phyloP scores from a whole-genome alignment of 2,888 invertebrate species.

The Nephrotoma flavescens region DNA sequence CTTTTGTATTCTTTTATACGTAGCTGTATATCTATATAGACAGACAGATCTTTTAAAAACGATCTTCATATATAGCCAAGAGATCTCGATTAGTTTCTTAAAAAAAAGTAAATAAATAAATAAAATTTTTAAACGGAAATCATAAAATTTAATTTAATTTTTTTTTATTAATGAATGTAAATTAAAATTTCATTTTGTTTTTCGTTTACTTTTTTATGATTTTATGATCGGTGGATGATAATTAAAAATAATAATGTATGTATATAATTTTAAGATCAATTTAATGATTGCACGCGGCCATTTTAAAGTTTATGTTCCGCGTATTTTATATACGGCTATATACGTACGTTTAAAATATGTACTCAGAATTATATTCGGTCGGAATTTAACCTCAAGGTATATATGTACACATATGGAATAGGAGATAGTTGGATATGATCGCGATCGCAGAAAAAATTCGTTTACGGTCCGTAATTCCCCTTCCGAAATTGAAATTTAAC shows the following conservation, averaged over 20 bases:
- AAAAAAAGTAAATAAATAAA: background rate
- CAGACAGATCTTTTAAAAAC: background rate
- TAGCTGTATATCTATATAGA: background rate
- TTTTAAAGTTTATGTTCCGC: background rate
- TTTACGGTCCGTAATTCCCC: background rate
- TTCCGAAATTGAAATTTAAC: background rate
- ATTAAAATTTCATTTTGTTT: background rate
- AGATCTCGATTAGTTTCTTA: background rate
- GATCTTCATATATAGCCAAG: background rate
- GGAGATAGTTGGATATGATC: no score
- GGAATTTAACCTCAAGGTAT: no score
- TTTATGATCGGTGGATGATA: background rate
- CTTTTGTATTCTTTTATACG: background rate
- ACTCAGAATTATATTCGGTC: background rate
- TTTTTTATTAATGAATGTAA: background rate
- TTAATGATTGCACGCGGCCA: background rate
- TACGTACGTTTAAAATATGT: background rate
- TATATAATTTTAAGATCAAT: background rate
- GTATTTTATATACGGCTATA: background rate
- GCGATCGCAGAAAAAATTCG: background rate
- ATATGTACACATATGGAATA: no score
- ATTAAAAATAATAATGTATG: background rate
- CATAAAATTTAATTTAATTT: background rate
- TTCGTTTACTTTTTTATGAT: background rate
- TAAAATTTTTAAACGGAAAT: background rate